Percentiles rank a stretch among this genome's conserved stretches.
Conservation (phyloP, 2,113 vertebrate genomes). For the Seriola aureovittata region DNA sequence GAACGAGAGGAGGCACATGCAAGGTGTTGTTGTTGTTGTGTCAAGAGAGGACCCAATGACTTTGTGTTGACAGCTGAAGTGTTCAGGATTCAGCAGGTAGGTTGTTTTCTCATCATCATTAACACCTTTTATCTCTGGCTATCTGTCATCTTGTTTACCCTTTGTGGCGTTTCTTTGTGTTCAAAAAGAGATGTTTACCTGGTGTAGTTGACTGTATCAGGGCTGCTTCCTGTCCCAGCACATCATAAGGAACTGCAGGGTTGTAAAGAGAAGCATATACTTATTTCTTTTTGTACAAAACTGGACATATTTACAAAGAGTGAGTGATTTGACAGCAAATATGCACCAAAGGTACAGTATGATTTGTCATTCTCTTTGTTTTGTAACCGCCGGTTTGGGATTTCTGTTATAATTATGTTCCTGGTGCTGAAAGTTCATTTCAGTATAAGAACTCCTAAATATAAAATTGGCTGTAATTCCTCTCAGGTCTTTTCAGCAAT, state of each 20-base stretch:
- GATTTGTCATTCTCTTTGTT: constrained; percentile 6
- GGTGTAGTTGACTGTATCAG: constrained; percentile 28
- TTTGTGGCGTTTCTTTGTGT: constrained; percentile 67
- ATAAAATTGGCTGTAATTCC: constrained; percentile 37
- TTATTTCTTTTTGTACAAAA: constrained; percentile 9
- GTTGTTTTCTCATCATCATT: constrained; percentile 60
- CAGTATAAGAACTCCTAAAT: background rate
- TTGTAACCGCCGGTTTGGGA: background rate
- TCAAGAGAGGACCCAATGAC: constrained; percentile 66
- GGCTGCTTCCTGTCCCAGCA: constrained; percentile 31
- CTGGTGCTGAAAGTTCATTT: constrained; percentile 3
- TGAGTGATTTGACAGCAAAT: constrained; percentile 51
- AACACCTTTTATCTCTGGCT: constrained; percentile 62
- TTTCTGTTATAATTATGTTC: background rate
- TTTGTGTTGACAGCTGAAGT: constrained; percentile 78
- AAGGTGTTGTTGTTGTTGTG: constrained; percentile 51
- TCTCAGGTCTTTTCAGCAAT: constrained; percentile 87
- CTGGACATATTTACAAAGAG: constrained; percentile 12
- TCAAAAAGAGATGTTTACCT: constrained; percentile 69
- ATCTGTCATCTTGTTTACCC: constrained; percentile 69
- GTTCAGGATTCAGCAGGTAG: constrained; percentile 61
- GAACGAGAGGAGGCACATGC: constrained; percentile 14
- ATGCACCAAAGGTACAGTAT: constrained; percentile 79
- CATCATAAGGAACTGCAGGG: constrained; percentile 11
- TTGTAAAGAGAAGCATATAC: background rate